phyloP scores from a whole-genome alignment of 2,113 vertebrate species.

The Alligator mississippiensis region DNA sequence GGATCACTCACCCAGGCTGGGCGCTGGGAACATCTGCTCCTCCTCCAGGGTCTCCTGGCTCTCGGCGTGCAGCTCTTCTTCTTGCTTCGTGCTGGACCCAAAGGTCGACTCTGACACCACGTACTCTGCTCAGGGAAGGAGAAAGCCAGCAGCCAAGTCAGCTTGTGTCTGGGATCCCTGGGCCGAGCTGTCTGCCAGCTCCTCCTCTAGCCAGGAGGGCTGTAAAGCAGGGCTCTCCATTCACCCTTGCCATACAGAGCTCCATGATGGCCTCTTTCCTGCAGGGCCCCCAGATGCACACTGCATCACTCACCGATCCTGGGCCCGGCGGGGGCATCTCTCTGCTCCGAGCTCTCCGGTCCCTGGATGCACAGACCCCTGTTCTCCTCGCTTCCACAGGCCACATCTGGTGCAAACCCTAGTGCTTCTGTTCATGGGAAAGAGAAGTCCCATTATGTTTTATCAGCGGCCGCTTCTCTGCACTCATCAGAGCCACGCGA shows the following conservation, averaged over 20 bases:
- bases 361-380: not conserved
- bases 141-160: not conserved
- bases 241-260: too few species aligned
- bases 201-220: not conserved
- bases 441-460: too few species aligned
- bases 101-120: not conserved
- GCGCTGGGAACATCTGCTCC: not conserved
- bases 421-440: not conserved
- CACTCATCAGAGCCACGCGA: too few species aligned
- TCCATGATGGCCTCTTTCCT: too few species aligned
- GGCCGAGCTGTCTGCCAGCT: not conserved
- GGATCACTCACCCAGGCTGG: not conserved
- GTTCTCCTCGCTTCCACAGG: not conserved
- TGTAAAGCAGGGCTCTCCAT: not conserved
- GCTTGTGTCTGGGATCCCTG: too few species aligned
- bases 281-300: fast-evolving
- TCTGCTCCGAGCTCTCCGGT: not conserved
- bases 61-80: not conserved
- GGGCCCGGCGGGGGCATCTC: not conserved
- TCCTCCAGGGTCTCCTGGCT: not conserved
- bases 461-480: too few species aligned
- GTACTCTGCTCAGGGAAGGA: not conserved
- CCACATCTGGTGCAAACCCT: not conserved
- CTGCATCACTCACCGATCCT: not conserved
- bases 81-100: not conserved